phyloP scores from a whole-genome alignment of 2,888 invertebrate species.

The Drosophila nigritarsus region DNA sequence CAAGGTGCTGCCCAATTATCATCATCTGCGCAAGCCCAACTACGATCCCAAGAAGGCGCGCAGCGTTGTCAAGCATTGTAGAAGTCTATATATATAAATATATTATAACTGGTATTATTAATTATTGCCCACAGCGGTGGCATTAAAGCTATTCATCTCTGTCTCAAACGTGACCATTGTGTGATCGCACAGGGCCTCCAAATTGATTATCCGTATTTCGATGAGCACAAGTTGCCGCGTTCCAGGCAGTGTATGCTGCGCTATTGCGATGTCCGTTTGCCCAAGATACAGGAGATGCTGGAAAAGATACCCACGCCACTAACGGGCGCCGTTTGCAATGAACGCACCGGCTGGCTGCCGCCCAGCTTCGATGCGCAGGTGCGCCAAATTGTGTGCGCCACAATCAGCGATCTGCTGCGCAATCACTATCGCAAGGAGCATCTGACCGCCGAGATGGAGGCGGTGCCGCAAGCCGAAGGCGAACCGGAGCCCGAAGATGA shows the following conservation, averaged over 20 bases:
- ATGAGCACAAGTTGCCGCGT: slow-evolving; percentile 91
- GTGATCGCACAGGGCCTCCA: slow-evolving; percentile 92
- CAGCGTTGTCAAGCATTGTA: slow-evolving; percentile 57
- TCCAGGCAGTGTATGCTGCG: slow-evolving; percentile 96
- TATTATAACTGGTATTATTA: slow-evolving; percentile 45
- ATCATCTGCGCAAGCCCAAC: slow-evolving; percentile 93
- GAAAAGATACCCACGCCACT: slow-evolving; percentile 88
- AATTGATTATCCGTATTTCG: slow-evolving; percentile 86
- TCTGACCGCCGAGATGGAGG: slow-evolving; percentile 78
- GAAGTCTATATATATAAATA: slow-evolving; percentile 4
- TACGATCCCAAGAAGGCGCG: slow-evolving; percentile 86
- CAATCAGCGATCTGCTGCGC: slow-evolving; percentile 86
- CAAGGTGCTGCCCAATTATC: slow-evolving; percentile 97
- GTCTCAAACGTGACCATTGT: slow-evolving; percentile 90
- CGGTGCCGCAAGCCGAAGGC: slow-evolving; percentile 66
- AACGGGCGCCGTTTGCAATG: slow-evolving; percentile 88
- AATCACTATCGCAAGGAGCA: slow-evolving; percentile 82
- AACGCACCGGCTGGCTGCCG: slow-evolving; percentile 92
- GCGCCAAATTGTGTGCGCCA: slow-evolving; percentile 90
- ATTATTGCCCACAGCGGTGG: slow-evolving; percentile 52
- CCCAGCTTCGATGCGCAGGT: slow-evolving; percentile 89
- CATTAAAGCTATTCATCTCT: slow-evolving; percentile 86
- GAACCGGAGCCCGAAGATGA: slow-evolving; percentile 59
- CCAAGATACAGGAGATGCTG: slow-evolving; percentile 92
- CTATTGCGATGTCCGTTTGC: slow-evolving; percentile 92